Base-by-base conservation (phyloP, 2,888 invertebrate species). In the Hirtodrosophila histrioides region DNA sequence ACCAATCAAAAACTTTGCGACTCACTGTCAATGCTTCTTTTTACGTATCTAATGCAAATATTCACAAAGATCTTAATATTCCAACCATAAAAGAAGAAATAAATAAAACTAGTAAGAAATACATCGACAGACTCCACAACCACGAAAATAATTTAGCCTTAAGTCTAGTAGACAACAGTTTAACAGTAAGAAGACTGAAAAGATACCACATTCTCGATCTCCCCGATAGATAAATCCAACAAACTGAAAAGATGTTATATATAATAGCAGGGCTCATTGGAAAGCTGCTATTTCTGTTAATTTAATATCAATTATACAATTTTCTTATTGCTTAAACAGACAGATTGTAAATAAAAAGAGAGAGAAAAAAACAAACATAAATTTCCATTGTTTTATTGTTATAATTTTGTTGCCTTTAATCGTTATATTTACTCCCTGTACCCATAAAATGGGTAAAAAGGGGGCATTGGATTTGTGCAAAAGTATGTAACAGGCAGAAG, bases 11-110 rank as follows among this genome's bases (percentile, higher is more conserved):
- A 37, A 36, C 10, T 36, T 10, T 11, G 17, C 53, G 12, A 37
- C 43, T 3, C 44, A 44, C 43, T 36, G 44, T 53, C 36, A 17
- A 17, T 17, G 17, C 17, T 17, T 2, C 17, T 17, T 17, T 17
- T 36, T 31, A 51, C 41, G 23, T 41, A 24, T n/a, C 11, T 37
- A n/a, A 27, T 37, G 27, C 11, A 41, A 41, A 53, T 24, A 53
- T 53, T 53, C 35, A 43, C 43, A n/a, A 53, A 17, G 17, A 17
- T 17, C 17, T 17, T 17, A 17, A 17, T 17, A 17, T 17, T 17
- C 17, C 17, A 17, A 17, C 17, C 17, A 17, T 17, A 17, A 17
- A 17, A 17, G 17, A 53, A 36, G 17, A 53, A 36, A 40, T 17
- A 35, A 17, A 17, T 17, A 17, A 17, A 17, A 17, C 17, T 17